phyloP scores from a whole-genome alignment of 1,140 invertebrate genomes.

The Diabrotica undecimpunctata region DNA sequence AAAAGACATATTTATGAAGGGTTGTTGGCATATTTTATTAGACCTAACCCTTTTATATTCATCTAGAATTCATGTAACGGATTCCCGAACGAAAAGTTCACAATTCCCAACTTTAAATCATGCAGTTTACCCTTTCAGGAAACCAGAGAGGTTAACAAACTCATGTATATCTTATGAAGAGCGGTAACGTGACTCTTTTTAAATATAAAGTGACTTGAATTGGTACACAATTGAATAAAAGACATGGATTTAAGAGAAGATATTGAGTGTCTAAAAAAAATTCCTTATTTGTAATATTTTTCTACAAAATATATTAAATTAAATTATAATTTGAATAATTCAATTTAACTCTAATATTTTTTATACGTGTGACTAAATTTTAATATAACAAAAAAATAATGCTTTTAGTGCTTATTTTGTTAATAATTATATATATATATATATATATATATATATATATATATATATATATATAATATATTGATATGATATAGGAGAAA shows the following conservation, averaged over 20 bases:
- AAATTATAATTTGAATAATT: no score
- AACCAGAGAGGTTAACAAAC: neutral
- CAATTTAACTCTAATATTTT: no score
- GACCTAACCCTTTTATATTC: neutral
- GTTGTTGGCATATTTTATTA: neutral
- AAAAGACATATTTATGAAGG: neutral
- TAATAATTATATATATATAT: no score
- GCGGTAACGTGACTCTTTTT: neutral
- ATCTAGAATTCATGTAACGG: neutral
- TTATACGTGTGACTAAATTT: no score
- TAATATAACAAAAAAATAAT: no score
- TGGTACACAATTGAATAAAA: neutral
- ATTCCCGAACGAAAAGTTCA: neutral
- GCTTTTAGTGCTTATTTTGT: no score
- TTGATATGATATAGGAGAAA: no score
- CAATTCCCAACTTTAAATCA: constrained; percentile 2
- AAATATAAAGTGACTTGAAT: constrained; percentile 1
- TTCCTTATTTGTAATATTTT: no score
- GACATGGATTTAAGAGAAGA: neutral
- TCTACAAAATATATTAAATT: no score
- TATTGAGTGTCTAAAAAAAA: no score
- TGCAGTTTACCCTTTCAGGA: constrained; percentile 1
- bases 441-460: no score
- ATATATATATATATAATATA: no score
- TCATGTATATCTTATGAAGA: constrained; percentile 1